Base-by-base conservation (phyloP, 2,888 invertebrate species). In the Cephus sareptanus region DNA sequence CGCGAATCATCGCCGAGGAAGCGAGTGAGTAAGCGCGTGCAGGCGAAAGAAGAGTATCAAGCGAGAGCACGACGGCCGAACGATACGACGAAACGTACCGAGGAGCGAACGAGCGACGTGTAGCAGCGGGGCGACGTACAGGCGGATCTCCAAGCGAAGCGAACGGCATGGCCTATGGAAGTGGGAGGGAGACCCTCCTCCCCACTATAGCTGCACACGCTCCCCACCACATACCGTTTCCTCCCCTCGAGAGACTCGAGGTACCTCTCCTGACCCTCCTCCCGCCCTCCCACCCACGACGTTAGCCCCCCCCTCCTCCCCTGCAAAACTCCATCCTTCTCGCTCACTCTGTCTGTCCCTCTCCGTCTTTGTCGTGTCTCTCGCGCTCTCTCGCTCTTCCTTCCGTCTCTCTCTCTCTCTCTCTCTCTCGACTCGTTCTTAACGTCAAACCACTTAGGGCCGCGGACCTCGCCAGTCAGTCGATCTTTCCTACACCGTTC, bases 371-470 rank as follows among this genome's bases (percentile, higher is more conserved):
- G 77, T 80, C 79, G 23, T 70, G 69, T 31, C 82, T 82, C 81
- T 76, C 84, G 34, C 74, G 74, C 79, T 68, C 70, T 68, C 76
- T 78, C 75, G 69, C 76, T 77, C 75, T 75, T 76, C 75, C 77
- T 75, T 71, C 73, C 75, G 75, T 78, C 78, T 78, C 78, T 78
- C 11, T 71, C 77, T 82, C 73, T 40, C 76, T 77, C 78, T 78
- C 75, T 78, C 30, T 80, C 78, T 71, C 78, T 82, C 81, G 74
- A 76, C 82, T 81, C 83, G 89, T 88, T 89, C 88, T 87, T 88
- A 89, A 89, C 89, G 88, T 89, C 89, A 89, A 89, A 89, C 87
- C 88, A 90, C 89, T 90, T 90, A 89, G 89, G 86, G 87, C 86
- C 89, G 88, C 87, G 83, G 84, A 87, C 85, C 85, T 85, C 87